A percentile compares a stretch with the other conserved stretches of the same genome.
These are phyloP conservation scores for Muscicapa adusta DNA, from an alignment of 2,113 vertebrate genomes.

Conservation along the genomic window DNA sequence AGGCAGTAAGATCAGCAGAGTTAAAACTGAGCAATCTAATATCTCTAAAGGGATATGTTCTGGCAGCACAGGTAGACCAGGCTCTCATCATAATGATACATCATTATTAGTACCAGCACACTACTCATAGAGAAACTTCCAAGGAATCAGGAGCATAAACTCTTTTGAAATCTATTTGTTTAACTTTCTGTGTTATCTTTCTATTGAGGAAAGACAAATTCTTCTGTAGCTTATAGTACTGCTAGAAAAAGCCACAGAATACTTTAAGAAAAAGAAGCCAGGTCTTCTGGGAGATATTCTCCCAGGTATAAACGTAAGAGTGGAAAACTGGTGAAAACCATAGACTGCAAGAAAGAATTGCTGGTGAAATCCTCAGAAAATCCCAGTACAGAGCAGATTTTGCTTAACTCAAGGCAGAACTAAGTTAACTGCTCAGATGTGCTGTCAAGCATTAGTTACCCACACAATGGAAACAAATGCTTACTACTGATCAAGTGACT, in stretches of 20 bases:
- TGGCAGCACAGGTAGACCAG: neutral
- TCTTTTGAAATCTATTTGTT: neutral
- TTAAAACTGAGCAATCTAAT: neutral
- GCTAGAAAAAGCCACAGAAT: neutral
- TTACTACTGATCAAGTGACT: neutral
- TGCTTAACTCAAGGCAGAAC: neutral
- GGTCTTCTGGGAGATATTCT: neutral
- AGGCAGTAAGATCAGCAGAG: neutral
- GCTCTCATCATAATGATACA: neutral
- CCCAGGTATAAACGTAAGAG: neutral
- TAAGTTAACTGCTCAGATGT: neutral
- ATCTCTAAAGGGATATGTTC: neutral
- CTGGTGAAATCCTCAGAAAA: constrained; percentile 41
- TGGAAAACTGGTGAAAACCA: neutral
- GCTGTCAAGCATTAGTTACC: constrained; percentile 13
- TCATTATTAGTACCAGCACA: neutral
- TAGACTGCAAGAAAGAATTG: neutral
- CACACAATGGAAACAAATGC: neutral
- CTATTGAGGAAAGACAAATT: neutral
- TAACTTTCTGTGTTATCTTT: neutral
- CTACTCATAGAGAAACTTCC: neutral
- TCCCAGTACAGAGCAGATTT: neutral
- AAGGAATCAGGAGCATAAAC: neutral
- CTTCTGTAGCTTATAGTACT: neutral
- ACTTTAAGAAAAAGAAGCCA: neutral